These are phyloP conservation scores for Dryobota labecula DNA, from an alignment of 2,888 invertebrate genomes.

Conservation along the genomic window DNA sequence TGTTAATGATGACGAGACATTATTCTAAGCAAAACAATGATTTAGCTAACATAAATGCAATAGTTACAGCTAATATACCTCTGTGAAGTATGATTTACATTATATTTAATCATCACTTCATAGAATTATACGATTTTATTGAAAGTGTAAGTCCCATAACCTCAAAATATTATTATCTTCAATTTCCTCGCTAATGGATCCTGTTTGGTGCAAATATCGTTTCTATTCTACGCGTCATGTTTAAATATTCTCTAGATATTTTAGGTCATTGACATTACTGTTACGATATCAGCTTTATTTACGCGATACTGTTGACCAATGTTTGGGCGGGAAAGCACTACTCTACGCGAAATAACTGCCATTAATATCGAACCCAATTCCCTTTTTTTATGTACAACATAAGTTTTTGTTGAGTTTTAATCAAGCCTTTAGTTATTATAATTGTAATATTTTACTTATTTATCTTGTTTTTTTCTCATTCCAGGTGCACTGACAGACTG, in stretches of 20 bases:
- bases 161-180: slow-evolving; percentile 63
- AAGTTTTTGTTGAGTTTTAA: neutral
- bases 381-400: neutral
- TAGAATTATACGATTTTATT: slow-evolving; percentile 42
- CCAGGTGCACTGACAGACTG: slow-evolving; percentile 51
- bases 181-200: slow-evolving; percentile 45
- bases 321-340: slow-evolving; percentile 80
- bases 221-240: slow-evolving; percentile 10
- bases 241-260: slow-evolving; percentile 9
- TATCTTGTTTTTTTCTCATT: slow-evolving; percentile 41
- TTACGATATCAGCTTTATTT: slow-evolving; percentile 29
- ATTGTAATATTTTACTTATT: neutral
- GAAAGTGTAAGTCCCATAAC: slow-evolving; percentile 47
- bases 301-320: slow-evolving; percentile 14
- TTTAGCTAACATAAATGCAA: neutral
- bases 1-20: slow-evolving; percentile 72
- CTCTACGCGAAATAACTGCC: slow-evolving; percentile 1
- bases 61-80: neutral
- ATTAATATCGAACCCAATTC: neutral
- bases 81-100: slow-evolving; percentile 20
- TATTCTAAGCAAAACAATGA: slow-evolving; percentile 48
- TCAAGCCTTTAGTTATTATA: neutral
- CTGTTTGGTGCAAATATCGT: slow-evolving; percentile 18
- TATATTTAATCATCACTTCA: neutral
- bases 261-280: slow-evolving; percentile 21